Evolutionary conservation across 2,888 invertebrate species (phyloP).

Genomic region (Stenchaetothrips biformis): DNA sequence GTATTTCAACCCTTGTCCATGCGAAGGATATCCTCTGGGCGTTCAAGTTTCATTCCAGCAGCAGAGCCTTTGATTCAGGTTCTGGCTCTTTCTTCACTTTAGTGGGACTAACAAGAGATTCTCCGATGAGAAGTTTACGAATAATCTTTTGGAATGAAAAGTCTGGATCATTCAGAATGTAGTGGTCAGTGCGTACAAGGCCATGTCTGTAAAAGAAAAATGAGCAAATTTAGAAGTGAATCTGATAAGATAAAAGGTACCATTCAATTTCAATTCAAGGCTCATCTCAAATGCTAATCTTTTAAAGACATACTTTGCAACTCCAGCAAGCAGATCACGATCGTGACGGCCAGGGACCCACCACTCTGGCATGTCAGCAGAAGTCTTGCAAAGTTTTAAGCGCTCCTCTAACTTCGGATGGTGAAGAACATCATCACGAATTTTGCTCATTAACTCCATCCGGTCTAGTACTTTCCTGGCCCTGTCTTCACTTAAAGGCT

Average conservation of each 20-base stretch:
- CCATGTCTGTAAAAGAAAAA: constrained; percentile 69
- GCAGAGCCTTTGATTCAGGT: constrained; percentile 43
- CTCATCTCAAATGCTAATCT: too few species aligned
- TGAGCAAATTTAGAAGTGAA: constrained; percentile 29
- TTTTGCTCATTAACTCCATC: constrained; percentile 85
- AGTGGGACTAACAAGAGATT: constrained; percentile 38
- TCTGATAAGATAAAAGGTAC: constrained; percentile 21
- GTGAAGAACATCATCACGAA: constrained; percentile 84
- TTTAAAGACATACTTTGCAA: constrained; percentile 83
- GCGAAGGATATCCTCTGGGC: constrained; percentile 55
- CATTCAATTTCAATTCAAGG: too few species aligned
- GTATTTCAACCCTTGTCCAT: constrained; percentile 58
- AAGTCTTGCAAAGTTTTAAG: constrained; percentile 79
- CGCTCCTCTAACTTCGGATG: constrained; percentile 85
- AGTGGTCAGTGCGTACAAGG: constrained; percentile 85
- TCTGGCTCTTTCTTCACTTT: constrained; percentile 43
- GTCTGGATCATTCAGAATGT: constrained; percentile 88
- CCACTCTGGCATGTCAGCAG: constrained; percentile 93
- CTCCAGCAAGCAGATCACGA: constrained; percentile 84
- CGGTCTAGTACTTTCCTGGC: constrained; percentile 89
- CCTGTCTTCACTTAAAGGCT: constrained; percentile 87
- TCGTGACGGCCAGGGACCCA: constrained; percentile 95
- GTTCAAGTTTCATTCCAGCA: constrained; percentile 53
- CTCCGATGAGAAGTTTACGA: constrained; percentile 47
- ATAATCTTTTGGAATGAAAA: constrained; percentile 63